Evolutionary conservation across 2,797 vertebrate genomes (phyloP).

Genomic region (Streptopelia turtur): DNA sequence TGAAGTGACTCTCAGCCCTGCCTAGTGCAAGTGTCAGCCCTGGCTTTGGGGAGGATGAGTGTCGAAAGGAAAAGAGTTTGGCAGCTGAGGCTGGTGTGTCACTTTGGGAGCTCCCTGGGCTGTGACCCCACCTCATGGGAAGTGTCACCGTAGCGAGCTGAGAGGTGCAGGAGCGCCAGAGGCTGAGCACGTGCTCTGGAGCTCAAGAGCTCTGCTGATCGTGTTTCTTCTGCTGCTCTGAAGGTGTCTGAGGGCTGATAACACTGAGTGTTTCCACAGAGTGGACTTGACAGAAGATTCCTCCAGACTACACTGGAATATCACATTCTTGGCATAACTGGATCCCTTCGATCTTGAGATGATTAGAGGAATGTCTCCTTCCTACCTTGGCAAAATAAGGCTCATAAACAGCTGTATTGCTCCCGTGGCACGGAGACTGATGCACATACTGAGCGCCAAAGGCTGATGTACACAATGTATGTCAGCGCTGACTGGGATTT

Average conservation of each 20-base stretch:
- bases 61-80: not conserved
- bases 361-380: not conserved
- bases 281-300: not conserved
- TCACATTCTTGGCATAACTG: not conserved
- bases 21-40: not conserved
- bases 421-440: not conserved
- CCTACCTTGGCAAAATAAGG: not conserved
- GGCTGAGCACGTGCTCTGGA: not conserved
- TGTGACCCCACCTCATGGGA: not conserved
- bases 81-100: not conserved
- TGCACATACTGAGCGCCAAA: not conserved
- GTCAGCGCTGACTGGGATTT: not conserved
- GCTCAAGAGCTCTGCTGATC: not conserved
- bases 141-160: not conserved
- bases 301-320: not conserved
- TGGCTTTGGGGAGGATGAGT: not conserved
- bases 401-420: not conserved
- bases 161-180: rapidly evolving
- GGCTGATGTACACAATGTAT: not conserved
- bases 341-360: rapidly evolving
- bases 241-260: not conserved
- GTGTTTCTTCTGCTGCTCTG: not conserved
- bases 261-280: not conserved
- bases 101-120: not conserved
- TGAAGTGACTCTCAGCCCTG: not conserved